Conservation (phyloP, 2,113 vertebrate species). For the Nibea albiflora region DNA sequence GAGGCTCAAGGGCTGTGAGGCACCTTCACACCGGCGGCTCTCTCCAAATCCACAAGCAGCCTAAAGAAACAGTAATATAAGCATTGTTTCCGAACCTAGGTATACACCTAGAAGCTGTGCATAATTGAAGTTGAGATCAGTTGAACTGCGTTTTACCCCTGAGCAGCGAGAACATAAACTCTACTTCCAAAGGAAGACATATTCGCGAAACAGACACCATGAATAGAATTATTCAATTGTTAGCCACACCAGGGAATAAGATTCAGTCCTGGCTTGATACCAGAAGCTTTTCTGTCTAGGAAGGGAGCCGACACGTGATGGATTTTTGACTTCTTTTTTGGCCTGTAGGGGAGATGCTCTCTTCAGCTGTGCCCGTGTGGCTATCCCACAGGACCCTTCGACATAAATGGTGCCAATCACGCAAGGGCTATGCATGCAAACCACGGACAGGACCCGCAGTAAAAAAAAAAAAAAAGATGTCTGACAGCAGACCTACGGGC, state of each 20-base stretch:
- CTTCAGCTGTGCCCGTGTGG: not conserved
- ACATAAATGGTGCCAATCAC: not conserved
- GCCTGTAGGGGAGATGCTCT: not conserved
- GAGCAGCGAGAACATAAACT: not conserved
- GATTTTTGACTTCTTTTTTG: not conserved
- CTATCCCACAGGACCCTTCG: not conserved
- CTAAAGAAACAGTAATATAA: not conserved
- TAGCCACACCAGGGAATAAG: not conserved
- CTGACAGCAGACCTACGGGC: constrained; percentile 5
- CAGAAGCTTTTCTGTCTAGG: not conserved
- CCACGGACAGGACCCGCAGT: not conserved
- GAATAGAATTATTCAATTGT: not conserved
- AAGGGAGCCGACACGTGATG: not conserved
- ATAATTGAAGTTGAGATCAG: not conserved
- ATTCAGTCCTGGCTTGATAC: not conserved
- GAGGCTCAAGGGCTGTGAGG: not conserved
- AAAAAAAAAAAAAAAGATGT: not conserved
- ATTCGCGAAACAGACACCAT: not conserved
- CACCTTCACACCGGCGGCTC: not conserved
- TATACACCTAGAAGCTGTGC: not conserved
- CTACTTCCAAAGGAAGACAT: not conserved
- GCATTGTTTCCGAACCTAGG: not conserved
- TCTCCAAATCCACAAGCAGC: not conserved
- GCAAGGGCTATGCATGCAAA: not conserved
- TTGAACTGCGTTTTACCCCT: not conserved